Evolutionary conservation across 1,140 invertebrate genomes (phyloP).

Genomic region (Diorhabda sublineata): DNA sequence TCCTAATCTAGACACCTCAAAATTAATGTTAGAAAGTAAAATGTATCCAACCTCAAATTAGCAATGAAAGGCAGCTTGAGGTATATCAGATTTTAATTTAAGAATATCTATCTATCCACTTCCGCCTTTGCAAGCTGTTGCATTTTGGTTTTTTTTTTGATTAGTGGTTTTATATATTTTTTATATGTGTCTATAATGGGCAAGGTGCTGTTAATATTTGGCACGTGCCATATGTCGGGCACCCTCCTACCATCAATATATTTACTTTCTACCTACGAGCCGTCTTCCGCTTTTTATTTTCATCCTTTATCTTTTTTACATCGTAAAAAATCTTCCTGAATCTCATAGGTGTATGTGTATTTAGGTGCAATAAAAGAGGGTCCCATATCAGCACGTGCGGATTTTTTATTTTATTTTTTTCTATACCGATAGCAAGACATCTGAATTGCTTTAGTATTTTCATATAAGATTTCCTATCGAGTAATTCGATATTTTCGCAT

Average conservation of each 20-base stretch:
- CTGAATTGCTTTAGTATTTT: neutral
- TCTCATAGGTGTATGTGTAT: neutral
- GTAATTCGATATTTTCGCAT: constrained; percentile 2
- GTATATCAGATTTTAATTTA: neutral
- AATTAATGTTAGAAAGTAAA: no score
- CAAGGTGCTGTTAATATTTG: neutral
- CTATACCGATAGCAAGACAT: neutral
- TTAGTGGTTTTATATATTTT: constrained; percentile 1
- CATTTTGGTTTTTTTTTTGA: neutral
- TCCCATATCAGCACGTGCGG: neutral
- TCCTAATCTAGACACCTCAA: no score
- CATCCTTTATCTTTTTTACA: constrained; percentile 2
- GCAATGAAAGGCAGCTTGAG: no score
- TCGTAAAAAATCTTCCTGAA: constrained; percentile 2
- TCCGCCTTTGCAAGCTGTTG: neutral
- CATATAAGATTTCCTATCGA: neutral
- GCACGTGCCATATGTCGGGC: neutral
- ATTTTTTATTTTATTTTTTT: neutral
- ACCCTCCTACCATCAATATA: neutral
- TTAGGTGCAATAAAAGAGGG: neutral
- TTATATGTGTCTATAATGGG: neutral
- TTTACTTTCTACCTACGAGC: neutral
- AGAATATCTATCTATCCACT: neutral
- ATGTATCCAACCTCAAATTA: no score
- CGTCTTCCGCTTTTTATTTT: constrained; percentile 2